phyloP scores from a whole-genome alignment of 1,140 invertebrate genomes.

The Brachionus rubens region DNA sequence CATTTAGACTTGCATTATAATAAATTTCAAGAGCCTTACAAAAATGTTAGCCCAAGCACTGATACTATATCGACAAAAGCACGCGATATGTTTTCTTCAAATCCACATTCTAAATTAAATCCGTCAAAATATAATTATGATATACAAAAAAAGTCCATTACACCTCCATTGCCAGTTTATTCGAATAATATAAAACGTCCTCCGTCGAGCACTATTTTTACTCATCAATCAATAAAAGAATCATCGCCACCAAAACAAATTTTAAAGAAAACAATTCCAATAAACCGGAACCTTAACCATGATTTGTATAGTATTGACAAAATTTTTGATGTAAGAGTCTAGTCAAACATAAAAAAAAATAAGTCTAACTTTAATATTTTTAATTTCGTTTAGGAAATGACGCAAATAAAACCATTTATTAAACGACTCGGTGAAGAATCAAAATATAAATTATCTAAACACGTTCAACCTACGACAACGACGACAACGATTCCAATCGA shows the following conservation, averaged over 20 bases:
- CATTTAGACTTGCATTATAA: background rate
- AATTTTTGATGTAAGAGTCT: conserved; percentile 30
- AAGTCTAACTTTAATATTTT: background rate
- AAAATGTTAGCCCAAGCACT: conserved; percentile 3
- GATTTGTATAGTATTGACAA: background rate
- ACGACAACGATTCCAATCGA: background rate
- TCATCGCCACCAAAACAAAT: background rate
- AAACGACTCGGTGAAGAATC: background rate
- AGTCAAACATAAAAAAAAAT: no score
- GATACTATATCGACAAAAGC: background rate
- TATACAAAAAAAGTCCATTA: conserved; percentile 17
- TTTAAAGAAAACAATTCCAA: background rate
- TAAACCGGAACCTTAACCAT: background rate
- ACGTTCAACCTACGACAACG: background rate
- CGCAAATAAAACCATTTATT: conserved; percentile 5
- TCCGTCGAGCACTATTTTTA: conserved; percentile 21
- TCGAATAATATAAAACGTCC: background rate
- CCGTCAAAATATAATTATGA: background rate
- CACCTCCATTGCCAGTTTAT: background rate
- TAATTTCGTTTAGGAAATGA: conserved; percentile 14
- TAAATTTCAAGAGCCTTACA: conserved; percentile 7
- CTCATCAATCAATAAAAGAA: conserved; percentile 2
- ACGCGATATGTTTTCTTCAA: conserved; percentile 5
- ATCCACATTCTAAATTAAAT: no score
- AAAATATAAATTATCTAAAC: background rate